These are phyloP conservation scores for Leucoma salicis DNA, from an alignment of 2,888 invertebrate genomes.

Conservation along the genomic window DNA sequence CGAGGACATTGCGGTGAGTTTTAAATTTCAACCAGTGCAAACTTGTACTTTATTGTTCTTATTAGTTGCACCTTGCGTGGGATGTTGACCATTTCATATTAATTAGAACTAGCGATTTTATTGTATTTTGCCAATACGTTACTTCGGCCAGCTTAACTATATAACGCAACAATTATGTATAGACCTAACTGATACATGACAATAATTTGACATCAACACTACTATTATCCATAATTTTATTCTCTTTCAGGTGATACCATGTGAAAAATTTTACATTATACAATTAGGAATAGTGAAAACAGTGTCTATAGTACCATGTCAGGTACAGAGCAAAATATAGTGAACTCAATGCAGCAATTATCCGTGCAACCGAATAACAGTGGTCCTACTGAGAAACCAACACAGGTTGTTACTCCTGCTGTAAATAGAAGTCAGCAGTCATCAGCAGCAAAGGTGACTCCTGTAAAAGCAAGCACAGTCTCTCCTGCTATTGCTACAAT, in stretches of 20 bases:
- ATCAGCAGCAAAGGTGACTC: conserved; percentile 59
- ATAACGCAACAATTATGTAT: background rate
- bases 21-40: conserved; percentile 38
- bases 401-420: conserved; percentile 78
- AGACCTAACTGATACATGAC: no score
- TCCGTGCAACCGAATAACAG: conserved; percentile 73
- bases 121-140: background rate
- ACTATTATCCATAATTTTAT: conserved; percentile 22
- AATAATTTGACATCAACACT: no score
- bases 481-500: conserved; percentile 79
- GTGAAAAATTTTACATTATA: conserved; percentile 49
- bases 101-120: conserved; percentile 18
- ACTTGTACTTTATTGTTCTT: conserved; percentile 44
- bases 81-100: conserved; percentile 55
- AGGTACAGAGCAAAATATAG: conserved; percentile 78
- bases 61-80: conserved; percentile 67
- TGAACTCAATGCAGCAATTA: conserved; percentile 79
- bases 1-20: conserved; percentile 52
- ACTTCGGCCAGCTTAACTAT: background rate
- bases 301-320: conserved; percentile 73
- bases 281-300: conserved; percentile 45
- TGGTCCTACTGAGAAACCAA: conserved; percentile 73
- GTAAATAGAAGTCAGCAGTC: conserved; percentile 69
- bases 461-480: conserved; percentile 62
- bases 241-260: conserved; percentile 63